phyloP scores from a whole-genome alignment of 1,140 invertebrate genomes.

The Paralvinella palmiformis region DNA sequence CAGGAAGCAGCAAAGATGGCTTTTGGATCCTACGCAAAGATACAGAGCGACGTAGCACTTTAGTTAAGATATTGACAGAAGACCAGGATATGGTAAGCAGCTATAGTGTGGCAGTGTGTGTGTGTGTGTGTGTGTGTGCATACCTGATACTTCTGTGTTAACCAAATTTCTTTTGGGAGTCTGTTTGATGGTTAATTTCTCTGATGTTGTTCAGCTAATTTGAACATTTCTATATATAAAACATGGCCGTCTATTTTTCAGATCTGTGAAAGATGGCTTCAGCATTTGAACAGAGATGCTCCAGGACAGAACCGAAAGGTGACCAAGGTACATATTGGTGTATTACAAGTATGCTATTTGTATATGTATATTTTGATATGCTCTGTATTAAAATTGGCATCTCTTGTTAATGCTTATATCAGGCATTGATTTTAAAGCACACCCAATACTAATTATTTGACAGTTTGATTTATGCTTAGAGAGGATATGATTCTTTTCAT shows the following conservation, averaged over 20 bases:
- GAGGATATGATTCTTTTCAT: too few species aligned
- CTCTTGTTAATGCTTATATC: too few species aligned
- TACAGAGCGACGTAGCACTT: slow-evolving; percentile 83
- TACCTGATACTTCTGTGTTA: too few species aligned
- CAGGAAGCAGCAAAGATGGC: slow-evolving; percentile 33
- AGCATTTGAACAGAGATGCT: slow-evolving; percentile 36
- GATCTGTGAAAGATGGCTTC: slow-evolving; percentile 48
- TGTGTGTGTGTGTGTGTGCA: slow-evolving; percentile 25
- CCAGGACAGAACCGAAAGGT: slow-evolving; percentile 40
- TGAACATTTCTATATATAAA: too few species aligned
- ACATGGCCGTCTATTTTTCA: slow-evolving; percentile 26
- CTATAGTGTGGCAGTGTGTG: too few species aligned
- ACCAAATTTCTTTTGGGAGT: not conserved
- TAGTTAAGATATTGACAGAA: slow-evolving; percentile 81
- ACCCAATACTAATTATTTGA: too few species aligned
- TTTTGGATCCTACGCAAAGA: slow-evolving; percentile 97
- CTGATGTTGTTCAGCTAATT: too few species aligned
- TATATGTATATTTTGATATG: too few species aligned
- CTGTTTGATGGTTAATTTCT: not conserved
- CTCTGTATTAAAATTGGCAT: too few species aligned
- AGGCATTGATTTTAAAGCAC: too few species aligned
- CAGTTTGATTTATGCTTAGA: too few species aligned
- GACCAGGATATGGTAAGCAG: slow-evolving; percentile 83
- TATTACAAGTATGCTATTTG: too few species aligned
- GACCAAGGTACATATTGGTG: slow-evolving; percentile 26